These are phyloP conservation scores for Phoxinus dragarum DNA, from an alignment of 2,797 vertebrate species.

Conservation along the genomic window DNA sequence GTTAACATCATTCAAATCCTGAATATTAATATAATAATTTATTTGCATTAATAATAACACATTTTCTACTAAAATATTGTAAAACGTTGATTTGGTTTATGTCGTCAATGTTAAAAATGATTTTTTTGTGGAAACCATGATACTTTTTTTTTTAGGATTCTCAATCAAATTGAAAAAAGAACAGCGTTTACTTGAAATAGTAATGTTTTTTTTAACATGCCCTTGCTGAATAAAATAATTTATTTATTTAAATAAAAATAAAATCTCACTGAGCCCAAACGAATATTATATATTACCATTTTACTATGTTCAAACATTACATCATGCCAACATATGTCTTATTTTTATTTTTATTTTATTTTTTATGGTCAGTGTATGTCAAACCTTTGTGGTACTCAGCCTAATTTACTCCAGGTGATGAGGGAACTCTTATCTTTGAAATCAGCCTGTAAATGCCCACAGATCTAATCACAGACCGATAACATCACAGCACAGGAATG, in stretches of 20 bases:
- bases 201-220: not conserved
- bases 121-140: not conserved
- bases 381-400: conserved; percentile 69
- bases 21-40: not conserved
- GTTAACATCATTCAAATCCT: not conserved
- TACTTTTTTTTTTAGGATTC: not conserved
- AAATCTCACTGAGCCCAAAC: not conserved
- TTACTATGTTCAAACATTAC: not conserved
- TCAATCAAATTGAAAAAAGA: too few relatives aligned
- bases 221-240: not conserved
- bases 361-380: conserved; percentile 54
- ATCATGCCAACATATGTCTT: not conserved
- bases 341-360: conserved; percentile 60
- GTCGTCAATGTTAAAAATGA: not conserved
- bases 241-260: not conserved
- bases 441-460: conserved; percentile 58
- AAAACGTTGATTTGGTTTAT: not conserved
- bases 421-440: conserved; percentile 74
- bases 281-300: not conserved
- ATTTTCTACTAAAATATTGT: not conserved
- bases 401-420: conserved; percentile 82
- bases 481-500: conserved; percentile 28
- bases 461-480: conserved; percentile 15
- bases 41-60: not conserved
- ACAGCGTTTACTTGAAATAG: not conserved